Evolutionary conservation across 2,797 vertebrate genomes (phyloP).

Genomic region (Betta splendens): DNA sequence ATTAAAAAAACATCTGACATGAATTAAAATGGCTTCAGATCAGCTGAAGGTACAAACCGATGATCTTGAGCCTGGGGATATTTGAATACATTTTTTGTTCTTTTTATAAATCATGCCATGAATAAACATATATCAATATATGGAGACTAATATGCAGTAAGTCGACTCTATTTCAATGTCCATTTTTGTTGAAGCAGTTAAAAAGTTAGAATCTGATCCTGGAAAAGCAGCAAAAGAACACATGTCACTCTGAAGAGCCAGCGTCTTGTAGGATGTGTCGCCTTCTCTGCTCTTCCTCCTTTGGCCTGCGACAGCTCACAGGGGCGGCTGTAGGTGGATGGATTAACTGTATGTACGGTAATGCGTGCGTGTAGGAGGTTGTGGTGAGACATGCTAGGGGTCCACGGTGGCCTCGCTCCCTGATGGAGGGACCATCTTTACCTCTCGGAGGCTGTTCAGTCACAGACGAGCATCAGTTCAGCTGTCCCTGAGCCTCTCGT

Average conservation of each 20-base stretch:
- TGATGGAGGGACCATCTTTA: not conserved
- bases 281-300: slow-evolving; percentile 28
- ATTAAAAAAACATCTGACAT: not conserved
- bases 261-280: slow-evolving; percentile 20
- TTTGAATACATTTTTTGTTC: too few relatives aligned
- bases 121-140: too few relatives aligned
- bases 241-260: slow-evolving; percentile 47
- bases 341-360: slow-evolving; percentile 41
- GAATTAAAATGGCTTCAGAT: slow-evolving; percentile 4
- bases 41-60: not conserved
- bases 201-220: slow-evolving; percentile 22
- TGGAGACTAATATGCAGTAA: too few relatives aligned
- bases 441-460: not conserved
- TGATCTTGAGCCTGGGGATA: too few relatives aligned
- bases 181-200: too few relatives aligned
- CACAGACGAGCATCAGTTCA: not conserved
- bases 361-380: slow-evolving; percentile 20
- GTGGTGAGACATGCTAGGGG: not conserved
- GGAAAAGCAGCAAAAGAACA: slow-evolving; percentile 48
- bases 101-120: not conserved
- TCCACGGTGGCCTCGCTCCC: not conserved
- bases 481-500: not conserved
- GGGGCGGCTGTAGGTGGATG: slow-evolving; percentile 38
- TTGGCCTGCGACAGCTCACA: slow-evolving; percentile 39
- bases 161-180: too few relatives aligned